Evolutionary conservation across 2,888 invertebrate species (phyloP).

Genomic region (Drosophila stalkeri): DNA sequence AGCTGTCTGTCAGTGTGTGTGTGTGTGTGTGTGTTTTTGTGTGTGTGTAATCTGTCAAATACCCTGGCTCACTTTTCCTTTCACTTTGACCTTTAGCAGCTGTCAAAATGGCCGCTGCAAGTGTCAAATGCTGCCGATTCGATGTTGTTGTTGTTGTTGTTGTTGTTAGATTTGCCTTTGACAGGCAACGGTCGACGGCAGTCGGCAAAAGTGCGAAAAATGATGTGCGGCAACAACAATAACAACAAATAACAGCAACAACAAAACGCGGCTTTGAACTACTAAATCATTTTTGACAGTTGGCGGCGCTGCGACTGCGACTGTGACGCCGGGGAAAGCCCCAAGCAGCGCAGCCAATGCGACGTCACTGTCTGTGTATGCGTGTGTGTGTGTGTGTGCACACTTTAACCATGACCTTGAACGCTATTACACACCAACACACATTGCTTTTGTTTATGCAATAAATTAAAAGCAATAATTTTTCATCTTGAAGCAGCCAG

Average conservation of each 20-base stretch:
- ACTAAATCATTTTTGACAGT: slow-evolving; percentile 82
- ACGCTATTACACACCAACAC: slow-evolving; percentile 52
- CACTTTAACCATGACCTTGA: slow-evolving; percentile 80
- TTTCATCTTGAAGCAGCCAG: slow-evolving; percentile 83
- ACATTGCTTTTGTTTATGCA: slow-evolving; percentile 79
- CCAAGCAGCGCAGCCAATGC: slow-evolving; percentile 66
- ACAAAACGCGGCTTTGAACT: slow-evolving; percentile 81
- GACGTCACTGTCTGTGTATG: slow-evolving; percentile 15
- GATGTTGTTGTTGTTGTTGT: slow-evolving; percentile 20
- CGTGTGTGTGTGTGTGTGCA: slow-evolving; percentile 38
- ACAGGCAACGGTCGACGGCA: slow-evolving; percentile 54
- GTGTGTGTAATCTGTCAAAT: slow-evolving; percentile 79
- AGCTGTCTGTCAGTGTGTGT: background rate
- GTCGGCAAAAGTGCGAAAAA: slow-evolving; percentile 62
- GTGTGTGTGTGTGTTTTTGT: background rate
- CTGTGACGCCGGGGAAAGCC: slow-evolving; percentile 77
- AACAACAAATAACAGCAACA: slow-evolving; percentile 13
- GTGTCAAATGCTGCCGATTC: slow-evolving; percentile 53
- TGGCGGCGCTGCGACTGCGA: slow-evolving; percentile 67
- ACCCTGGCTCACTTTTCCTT: slow-evolving; percentile 71
- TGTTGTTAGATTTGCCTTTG: slow-evolving; percentile 61
- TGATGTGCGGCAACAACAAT: slow-evolving; percentile 33
- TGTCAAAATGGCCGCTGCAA: slow-evolving; percentile 77
- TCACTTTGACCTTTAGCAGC: slow-evolving; percentile 76
- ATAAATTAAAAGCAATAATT: slow-evolving; percentile 85